Percentiles rank a stretch among this genome's conserved stretches.
Conservation (phyloP, 2,797 vertebrate genomes). For the Mus minutoides region DNA sequence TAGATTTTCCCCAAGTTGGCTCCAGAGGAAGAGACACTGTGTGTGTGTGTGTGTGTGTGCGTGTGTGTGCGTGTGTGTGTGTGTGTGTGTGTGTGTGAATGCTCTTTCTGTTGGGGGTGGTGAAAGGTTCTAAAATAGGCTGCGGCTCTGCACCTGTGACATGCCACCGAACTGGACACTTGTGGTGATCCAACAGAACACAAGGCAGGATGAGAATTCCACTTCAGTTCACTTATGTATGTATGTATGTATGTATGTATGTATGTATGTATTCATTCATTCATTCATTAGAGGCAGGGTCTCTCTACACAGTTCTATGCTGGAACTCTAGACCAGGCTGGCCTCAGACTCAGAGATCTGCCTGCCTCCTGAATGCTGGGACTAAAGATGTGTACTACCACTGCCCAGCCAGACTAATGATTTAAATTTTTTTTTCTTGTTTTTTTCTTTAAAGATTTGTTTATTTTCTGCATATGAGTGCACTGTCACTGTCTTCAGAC, state of each 20-base stretch:
- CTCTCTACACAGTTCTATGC: neutral
- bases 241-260: too few species aligned
- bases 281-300: neutral
- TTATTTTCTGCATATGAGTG: neutral
- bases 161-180: too few species aligned
- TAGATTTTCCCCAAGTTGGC: neutral
- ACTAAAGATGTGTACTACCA: neutral
- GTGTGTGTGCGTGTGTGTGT: too few species aligned
- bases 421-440: too few species aligned
- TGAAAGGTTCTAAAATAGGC: neutral
- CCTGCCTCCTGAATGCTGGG: neutral
- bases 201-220: neutral
- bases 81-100: too few species aligned
- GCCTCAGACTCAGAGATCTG: neutral
- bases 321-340: neutral
- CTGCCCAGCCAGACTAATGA: neutral
- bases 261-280: neutral
- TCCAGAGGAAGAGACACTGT: neutral
- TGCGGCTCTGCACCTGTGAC: neutral
- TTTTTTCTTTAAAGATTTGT: neutral
- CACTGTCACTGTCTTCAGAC: neutral
- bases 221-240: neutral
- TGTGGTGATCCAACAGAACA: neutral
- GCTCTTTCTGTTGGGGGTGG: neutral
- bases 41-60: too few species aligned